Percentiles rank a stretch among this genome's conserved stretches.
Conservation (phyloP, 2,888 invertebrate genomes). For the Macrosiphum euphorbiae region DNA sequence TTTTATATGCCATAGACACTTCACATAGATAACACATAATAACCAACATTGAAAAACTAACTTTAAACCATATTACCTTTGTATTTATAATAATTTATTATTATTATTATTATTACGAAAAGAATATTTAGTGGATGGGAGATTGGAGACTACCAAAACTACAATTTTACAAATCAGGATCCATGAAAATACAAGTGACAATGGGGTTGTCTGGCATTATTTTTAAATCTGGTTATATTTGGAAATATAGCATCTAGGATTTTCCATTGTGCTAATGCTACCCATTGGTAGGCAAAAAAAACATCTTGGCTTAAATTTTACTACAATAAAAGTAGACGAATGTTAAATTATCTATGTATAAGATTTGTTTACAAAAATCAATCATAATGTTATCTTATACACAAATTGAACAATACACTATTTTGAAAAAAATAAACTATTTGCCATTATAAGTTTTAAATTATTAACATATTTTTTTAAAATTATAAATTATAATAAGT, state of each 20-base stretch:
- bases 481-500: neutral
- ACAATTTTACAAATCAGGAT: neutral
- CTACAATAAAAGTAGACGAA: neutral
- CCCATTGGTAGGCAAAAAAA: neutral
- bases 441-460: neutral
- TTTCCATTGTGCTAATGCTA: neutral
- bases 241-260: no score
- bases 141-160: neutral
- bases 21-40: slow-evolving; percentile 30
- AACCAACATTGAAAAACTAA: neutral
- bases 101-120: neutral
- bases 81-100: neutral
- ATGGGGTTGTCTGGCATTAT: neutral
- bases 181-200: neutral
- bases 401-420: neutral
- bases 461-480: neutral
- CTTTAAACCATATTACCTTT: no score
- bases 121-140: neutral
- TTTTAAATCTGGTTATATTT: neutral
- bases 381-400: neutral
- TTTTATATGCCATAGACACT: slow-evolving; percentile 11
- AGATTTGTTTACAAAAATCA: neutral
- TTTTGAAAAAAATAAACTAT: neutral
- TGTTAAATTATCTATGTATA: neutral
- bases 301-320: neutral